Conservation (phyloP, 23 tunicate species). For the Halocynthia aurantium region DNA sequence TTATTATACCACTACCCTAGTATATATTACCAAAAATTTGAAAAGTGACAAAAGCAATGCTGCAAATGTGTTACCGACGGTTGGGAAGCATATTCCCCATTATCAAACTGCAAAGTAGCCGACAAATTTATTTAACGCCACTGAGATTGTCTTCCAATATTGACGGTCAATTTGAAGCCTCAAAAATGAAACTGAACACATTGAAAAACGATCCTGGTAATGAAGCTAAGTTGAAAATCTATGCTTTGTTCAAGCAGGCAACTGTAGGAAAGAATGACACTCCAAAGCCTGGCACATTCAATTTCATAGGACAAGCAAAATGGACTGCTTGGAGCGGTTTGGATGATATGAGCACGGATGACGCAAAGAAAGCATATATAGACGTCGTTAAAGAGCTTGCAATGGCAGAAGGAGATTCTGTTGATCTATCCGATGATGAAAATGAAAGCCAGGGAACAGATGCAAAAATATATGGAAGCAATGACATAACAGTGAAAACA, state of each 20-base stretch:
- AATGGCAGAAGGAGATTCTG: conserved; percentile 27
- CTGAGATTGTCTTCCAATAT: conserved; percentile 19
- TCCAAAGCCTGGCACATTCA: conserved; percentile 82
- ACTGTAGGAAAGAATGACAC: conserved; percentile 76
- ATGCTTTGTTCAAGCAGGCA: conserved; percentile 95
- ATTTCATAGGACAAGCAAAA: conserved; percentile 88
- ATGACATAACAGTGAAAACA: conserved; percentile 32
- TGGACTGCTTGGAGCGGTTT: conserved; percentile 86
- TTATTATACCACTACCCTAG: too few relatives aligned
- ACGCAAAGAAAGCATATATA: conserved; percentile 70
- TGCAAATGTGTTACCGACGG: too few relatives aligned
- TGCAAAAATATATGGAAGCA: conserved; percentile 12
- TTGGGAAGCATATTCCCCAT: too few relatives aligned
- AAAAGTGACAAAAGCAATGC: too few relatives aligned
- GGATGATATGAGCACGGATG: conserved; percentile 75
- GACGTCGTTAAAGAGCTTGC: conserved; percentile 47
- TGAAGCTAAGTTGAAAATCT: conserved; percentile 74
- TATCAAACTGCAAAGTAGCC: too few relatives aligned
- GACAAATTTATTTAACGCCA: too few relatives aligned
- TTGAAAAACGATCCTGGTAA: conserved; percentile 77
- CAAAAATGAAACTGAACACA: conserved; percentile 58
- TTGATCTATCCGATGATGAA: neutral
- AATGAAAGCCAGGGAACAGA: neutral
- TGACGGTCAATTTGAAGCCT: conserved; percentile 61
- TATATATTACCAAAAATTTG: too few relatives aligned